These are phyloP conservation scores for Amphimallon solstitiale DNA, from an alignment of 2,888 invertebrate species.

Conservation along the genomic window DNA sequence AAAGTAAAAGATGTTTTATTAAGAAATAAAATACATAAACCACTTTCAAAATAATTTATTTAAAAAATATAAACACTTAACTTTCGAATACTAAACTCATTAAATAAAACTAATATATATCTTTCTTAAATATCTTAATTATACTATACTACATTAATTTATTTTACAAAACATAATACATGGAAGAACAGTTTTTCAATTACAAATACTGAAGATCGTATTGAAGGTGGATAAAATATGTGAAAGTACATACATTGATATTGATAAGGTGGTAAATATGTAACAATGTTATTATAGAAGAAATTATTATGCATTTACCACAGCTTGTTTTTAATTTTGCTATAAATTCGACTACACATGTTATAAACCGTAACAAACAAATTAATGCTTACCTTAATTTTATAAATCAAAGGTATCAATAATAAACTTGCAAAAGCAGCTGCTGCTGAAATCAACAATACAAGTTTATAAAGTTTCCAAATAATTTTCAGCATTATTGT, in stretches of 20 bases:
- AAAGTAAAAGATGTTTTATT: no score
- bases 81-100: neutral
- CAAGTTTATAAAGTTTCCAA: no score
- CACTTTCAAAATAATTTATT: neutral
- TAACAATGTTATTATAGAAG: no score
- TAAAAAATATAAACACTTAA: slow-evolving; percentile 11
- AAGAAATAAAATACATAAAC: neutral
- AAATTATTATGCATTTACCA: no score
- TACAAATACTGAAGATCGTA: neutral
- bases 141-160: neutral
- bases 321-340: no score
- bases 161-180: slow-evolving; percentile 3
- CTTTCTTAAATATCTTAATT: neutral
- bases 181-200: neutral
- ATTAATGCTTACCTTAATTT: no score
- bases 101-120: slow-evolving; percentile 1
- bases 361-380: no score
- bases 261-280: neutral
- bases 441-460: no score
- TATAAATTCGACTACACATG: no score
- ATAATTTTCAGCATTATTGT: no score
- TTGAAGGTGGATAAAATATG: neutral
- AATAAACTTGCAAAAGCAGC: no score
- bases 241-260: neutral
- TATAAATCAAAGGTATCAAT: no score